These are phyloP conservation scores for Muscicapa adusta DNA, from an alignment of 2,113 vertebrate genomes.

Conservation along the genomic window DNA sequence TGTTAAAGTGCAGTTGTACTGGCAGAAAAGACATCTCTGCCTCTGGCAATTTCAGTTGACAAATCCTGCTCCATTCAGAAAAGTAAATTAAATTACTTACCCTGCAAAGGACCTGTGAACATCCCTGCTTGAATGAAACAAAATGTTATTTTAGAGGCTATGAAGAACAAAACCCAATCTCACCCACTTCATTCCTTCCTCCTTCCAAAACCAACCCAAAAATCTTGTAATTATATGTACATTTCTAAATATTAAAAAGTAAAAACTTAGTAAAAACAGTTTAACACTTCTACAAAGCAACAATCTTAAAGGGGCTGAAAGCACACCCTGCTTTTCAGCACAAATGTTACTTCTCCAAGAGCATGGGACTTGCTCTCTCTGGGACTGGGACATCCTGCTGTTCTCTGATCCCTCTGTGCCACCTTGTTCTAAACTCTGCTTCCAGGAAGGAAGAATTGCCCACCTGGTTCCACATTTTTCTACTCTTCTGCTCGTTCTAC, in stretches of 20 bases:
- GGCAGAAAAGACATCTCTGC: neutral
- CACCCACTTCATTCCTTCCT: neutral
- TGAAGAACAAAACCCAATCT: neutral
- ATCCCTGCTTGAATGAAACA: neutral
- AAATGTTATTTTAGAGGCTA: neutral
- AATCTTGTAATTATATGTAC: neutral
- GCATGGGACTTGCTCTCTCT: neutral
- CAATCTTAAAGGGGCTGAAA: neutral
- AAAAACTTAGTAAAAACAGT: neutral
- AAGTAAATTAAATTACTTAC: slow-evolving; percentile 12
- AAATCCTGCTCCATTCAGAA: neutral
- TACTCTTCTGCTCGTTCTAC: neutral
- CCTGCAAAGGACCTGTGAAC: accelerated
- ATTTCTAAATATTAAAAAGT: neutral
- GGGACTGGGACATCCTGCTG: neutral
- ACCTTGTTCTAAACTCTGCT: neutral
- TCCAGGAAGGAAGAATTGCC: neutral
- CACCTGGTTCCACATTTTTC: neutral
- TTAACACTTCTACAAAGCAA: neutral
- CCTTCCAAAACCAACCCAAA: neutral
- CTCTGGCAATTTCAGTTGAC: neutral
- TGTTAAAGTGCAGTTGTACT: neutral
- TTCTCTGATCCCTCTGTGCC: neutral
- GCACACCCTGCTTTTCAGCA: neutral
- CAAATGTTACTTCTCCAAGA: neutral